Evolutionary conservation across 2,888 invertebrate genomes (phyloP).

Genomic region (Villa cingulata): DNA sequence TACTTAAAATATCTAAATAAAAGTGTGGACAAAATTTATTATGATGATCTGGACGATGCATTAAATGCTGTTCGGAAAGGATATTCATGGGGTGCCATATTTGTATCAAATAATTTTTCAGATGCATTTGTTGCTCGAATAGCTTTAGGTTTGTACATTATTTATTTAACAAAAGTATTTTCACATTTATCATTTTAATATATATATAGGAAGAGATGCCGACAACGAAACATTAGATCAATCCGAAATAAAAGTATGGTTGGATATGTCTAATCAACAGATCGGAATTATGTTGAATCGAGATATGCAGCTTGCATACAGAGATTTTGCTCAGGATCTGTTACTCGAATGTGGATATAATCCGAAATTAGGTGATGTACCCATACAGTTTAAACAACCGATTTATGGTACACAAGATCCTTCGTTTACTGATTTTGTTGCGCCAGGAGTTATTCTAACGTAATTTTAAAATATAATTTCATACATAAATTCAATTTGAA

Average conservation of each 20-base stretch:
- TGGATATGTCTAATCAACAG: slow-evolving; percentile 93
- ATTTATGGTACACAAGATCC: slow-evolving; percentile 81
- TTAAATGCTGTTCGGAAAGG: slow-evolving; percentile 59
- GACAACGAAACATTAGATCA: slow-evolving; percentile 77
- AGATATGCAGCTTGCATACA: slow-evolving; percentile 72
- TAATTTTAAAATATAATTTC: slow-evolving; percentile 39
- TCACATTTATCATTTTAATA: not conserved
- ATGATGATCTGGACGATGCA: slow-evolving; percentile 51
- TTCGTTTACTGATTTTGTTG: slow-evolving; percentile 91
- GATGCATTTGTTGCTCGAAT: slow-evolving; percentile 71
- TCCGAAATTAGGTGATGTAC: slow-evolving; percentile 75
- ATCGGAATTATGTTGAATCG: slow-evolving; percentile 80
- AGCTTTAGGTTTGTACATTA: slow-evolving; percentile 48
- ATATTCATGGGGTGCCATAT: slow-evolving; percentile 76
- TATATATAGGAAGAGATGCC: slow-evolving; percentile 49
- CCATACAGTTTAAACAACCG: slow-evolving; percentile 77
- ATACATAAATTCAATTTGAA: not conserved
- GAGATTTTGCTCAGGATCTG: slow-evolving; percentile 67
- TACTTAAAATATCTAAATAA: slow-evolving; percentile 64
- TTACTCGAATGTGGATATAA: slow-evolving; percentile 62
- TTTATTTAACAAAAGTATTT: not conserved
- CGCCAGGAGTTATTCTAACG: slow-evolving; percentile 89
- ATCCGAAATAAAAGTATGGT: slow-evolving; percentile 77
- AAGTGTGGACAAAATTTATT: slow-evolving; percentile 57
- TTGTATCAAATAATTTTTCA: slow-evolving; percentile 82